Base-by-base conservation (phyloP, 1,140 invertebrate species). In the Euborellia annulipes region DNA sequence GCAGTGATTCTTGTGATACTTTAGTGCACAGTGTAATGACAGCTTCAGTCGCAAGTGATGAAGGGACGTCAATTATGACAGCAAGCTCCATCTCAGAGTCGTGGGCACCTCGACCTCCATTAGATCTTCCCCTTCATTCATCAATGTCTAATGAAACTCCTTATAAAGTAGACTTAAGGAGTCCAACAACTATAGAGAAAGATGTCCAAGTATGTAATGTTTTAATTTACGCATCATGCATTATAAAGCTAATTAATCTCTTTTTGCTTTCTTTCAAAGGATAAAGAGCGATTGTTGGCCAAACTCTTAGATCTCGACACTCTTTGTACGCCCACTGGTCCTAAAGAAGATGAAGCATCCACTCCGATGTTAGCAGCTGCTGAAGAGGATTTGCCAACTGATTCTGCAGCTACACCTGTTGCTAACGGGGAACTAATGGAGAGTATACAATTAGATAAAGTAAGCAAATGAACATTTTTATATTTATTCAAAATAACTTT, bases 161-260 rank as follows among this genome's bases (percentile, higher is more conserved):
- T 6, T 27, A 27, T 27, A 27, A 27, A 27, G 55, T 60, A 3
- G 62, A 64, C 50, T 42, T 68, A 19, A 55, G 66, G 45, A 69
- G 70, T 56, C 62, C 69, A 2, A 65, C 70, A 46, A 64, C 56
- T 2, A 69, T 73, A 44, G 59, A 66, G 43, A 66, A 64, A 39
- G 69, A 72, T 49, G 69, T 73, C 20, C 64, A 69, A 50, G 23
- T 27, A 27, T n/a, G n/a, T 48, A 50, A 50, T 54, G 38, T 45
- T 52, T 8, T 41, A 48, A 27, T 27, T 11, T 27, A 6, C 11
- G 4, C 11, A 27, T 27, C 11, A 6, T 27, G 4, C 23, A 27
- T 6, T 11, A 27, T 4, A 27, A 27, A 27, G 11, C 11, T 27
- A 27, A 27, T 27, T 27, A 27, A 38, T 40, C n/a, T n/a, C n/a